These are phyloP conservation scores for Ischnus inquisitorius DNA, from an alignment of 2,888 invertebrate genomes.

Conservation along the genomic window DNA sequence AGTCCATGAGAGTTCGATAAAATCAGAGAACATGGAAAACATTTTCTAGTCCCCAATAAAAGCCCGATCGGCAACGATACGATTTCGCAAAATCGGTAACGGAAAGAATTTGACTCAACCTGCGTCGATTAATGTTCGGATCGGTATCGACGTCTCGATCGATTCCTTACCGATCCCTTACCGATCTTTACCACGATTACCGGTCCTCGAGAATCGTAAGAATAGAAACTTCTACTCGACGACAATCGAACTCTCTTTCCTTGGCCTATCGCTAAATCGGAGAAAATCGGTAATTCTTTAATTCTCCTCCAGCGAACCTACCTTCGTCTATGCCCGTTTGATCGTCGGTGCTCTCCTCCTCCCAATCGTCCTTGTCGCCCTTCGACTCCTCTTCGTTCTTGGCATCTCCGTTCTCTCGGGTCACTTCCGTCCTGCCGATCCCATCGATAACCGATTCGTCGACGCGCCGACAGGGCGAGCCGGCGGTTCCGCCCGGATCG, in stretches of 20 bases:
- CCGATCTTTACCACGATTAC: too few species aligned
- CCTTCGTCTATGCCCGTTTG: slow-evolving; percentile 60
- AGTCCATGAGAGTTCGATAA: background rate
- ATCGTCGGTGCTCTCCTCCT: slow-evolving; percentile 26
- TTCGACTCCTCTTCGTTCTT: background rate
- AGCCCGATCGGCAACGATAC: too few species aligned
- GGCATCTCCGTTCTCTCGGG: slow-evolving; percentile 17
- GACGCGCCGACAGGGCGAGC: slow-evolving; percentile 54
- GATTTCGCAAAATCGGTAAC: too few species aligned
- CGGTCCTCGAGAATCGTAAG: too few species aligned
- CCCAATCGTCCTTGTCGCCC: slow-evolving; percentile 7
- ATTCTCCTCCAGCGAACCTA: slow-evolving; percentile 11
- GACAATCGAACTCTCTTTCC: background rate
- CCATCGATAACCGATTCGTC: slow-evolving; percentile 1
- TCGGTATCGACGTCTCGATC: too few species aligned
- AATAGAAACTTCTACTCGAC: too few species aligned
- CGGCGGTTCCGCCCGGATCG: slow-evolving; percentile 51
- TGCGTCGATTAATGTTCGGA: too few species aligned
- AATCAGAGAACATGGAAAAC: background rate
- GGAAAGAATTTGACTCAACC: too few species aligned
- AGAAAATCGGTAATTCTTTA: background rate
- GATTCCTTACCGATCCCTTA: too few species aligned
- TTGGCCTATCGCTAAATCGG: background rate
- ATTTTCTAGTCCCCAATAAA: too few species aligned
- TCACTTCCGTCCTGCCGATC: slow-evolving; percentile 19